phyloP scores from a whole-genome alignment of 2,888 invertebrate species.

The Polyommatus iphigenia region DNA sequence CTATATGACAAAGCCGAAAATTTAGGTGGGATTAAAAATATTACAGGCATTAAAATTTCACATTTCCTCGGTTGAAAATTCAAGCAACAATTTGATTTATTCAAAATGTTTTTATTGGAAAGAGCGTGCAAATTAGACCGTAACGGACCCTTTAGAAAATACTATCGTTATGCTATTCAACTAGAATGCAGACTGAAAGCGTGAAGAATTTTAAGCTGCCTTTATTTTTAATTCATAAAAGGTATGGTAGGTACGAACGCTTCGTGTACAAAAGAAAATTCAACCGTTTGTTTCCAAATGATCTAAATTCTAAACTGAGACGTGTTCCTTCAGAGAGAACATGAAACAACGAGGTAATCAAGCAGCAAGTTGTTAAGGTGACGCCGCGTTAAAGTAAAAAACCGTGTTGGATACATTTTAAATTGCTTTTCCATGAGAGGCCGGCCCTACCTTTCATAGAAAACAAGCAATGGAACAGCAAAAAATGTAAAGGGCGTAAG shows the following conservation, averaged over 20 bases:
- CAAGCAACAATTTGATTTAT: constrained; percentile 43
- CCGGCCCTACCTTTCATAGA: too few relatives aligned
- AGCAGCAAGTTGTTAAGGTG: too few relatives aligned
- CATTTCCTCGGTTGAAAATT: background rate
- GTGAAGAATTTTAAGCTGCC: constrained; percentile 21
- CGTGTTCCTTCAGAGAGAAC: too few relatives aligned
- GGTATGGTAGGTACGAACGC: background rate
- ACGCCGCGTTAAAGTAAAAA: too few relatives aligned
- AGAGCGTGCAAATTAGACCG: constrained; percentile 45
- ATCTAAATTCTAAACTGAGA: background rate
- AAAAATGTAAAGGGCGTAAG: too few relatives aligned
- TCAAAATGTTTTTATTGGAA: constrained; percentile 40
- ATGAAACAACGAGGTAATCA: too few relatives aligned
- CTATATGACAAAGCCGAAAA: constrained; percentile 5
- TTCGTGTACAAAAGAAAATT: background rate
- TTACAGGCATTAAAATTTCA: constrained; percentile 7
- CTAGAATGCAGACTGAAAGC: constrained; percentile 35
- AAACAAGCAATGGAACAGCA: too few relatives aligned
- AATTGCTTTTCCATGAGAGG: too few relatives aligned
- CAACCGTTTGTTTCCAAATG: background rate
- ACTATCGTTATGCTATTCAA: constrained; percentile 42
- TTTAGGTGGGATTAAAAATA: constrained; percentile 15
- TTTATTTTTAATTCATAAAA: constrained; percentile 23
- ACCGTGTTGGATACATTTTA: too few relatives aligned
- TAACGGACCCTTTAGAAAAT: constrained; percentile 44